These are phyloP conservation scores for Microctenopoma stevenorrisi DNA, from an alignment of 2,797 vertebrate species.

Conservation along the genomic window DNA sequence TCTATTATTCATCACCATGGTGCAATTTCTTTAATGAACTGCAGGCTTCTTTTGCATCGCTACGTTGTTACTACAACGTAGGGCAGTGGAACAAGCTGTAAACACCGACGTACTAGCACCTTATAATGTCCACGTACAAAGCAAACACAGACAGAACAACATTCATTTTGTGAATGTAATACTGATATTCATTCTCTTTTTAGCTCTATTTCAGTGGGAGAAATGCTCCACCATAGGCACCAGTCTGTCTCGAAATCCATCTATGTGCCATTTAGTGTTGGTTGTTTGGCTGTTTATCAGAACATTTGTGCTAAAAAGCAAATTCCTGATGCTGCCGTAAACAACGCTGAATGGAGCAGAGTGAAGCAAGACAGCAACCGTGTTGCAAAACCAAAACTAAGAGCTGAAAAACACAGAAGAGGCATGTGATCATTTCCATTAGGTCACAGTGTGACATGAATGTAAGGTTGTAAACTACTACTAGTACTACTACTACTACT, in stretches of 20 bases:
- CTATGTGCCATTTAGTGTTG: neutral
- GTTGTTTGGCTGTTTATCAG: too few relatives aligned
- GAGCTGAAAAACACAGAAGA: constrained; percentile 1
- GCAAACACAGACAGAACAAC: neutral
- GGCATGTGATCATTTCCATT: neutral
- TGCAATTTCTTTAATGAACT: constrained; percentile 8
- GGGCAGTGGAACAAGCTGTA: neutral
- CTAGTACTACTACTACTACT: too few relatives aligned
- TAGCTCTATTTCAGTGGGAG: neutral
- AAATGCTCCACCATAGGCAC: neutral
- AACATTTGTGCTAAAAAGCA: too few relatives aligned
- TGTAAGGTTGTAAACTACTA: too few relatives aligned
- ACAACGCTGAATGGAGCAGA: neutral
- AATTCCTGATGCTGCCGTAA: too few relatives aligned
- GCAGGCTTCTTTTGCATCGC: neutral
- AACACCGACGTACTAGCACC: neutral
- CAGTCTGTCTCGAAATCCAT: neutral
- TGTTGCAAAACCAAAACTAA: neutral
- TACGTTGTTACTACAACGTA: neutral
- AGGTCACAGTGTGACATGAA: neutral
- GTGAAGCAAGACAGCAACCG: neutral
- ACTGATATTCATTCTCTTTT: neutral
- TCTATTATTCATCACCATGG: constrained; percentile 9
- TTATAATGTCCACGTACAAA: constrained; percentile 12
- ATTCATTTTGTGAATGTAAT: neutral